These are phyloP conservation scores for Dendrolimus houi DNA, from an alignment of 2,888 invertebrate species.

Conservation along the genomic window DNA sequence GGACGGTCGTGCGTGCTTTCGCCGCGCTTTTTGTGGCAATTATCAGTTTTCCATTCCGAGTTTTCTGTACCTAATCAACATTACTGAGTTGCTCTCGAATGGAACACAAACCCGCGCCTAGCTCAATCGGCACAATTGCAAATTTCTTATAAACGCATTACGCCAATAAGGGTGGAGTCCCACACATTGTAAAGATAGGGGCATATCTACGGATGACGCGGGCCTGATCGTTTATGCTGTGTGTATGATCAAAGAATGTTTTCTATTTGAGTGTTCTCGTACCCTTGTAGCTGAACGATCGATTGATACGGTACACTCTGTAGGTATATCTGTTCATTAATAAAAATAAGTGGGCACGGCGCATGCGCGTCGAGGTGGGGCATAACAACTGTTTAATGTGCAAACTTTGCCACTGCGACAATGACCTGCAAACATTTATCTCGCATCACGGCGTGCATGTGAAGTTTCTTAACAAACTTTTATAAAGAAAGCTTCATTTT, in stretches of 20 bases:
- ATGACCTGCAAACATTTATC: conserved; percentile 30
- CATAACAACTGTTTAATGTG: conserved; percentile 47
- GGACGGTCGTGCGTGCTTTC: conserved; percentile 50
- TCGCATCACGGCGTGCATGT: not conserved
- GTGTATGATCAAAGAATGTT: conserved; percentile 21
- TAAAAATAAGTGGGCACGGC: conserved; percentile 19
- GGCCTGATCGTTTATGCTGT: too few relatives aligned
- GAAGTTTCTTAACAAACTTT: not conserved
- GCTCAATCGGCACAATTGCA: too few relatives aligned
- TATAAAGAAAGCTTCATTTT: not conserved
- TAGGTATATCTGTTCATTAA: conserved; percentile 9
- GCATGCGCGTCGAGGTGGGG: conserved; percentile 34
- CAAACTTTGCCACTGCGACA: conserved; percentile 44
- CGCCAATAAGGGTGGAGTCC: too few relatives aligned
- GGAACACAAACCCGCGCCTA: conserved; percentile 22
- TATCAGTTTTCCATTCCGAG: conserved; percentile 54
- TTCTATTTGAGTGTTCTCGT: conserved; percentile 7
- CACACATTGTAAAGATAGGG: too few relatives aligned
- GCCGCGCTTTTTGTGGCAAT: conserved; percentile 43
- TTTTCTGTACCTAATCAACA: conserved; percentile 56
- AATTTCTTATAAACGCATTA: too few relatives aligned
- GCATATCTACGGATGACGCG: too few relatives aligned
- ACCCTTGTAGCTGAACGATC: not conserved
- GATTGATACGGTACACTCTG: not conserved
- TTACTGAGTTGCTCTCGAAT: conserved; percentile 44